Conservation (phyloP, 1,140 invertebrate genomes). For the Platorchestia sp. region DNA sequence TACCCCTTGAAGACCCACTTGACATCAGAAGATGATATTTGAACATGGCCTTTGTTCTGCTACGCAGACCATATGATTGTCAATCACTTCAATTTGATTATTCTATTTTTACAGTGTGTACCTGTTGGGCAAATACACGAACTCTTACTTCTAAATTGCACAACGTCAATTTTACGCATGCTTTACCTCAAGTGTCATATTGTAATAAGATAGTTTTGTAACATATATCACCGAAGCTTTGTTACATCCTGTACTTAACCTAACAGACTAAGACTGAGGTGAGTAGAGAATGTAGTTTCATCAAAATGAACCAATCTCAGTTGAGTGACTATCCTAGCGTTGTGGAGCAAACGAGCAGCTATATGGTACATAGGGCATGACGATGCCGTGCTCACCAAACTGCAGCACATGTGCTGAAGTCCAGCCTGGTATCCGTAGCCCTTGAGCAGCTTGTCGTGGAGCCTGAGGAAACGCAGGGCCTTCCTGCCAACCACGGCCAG, state of each 20-base stretch:
- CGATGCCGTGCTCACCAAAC: constrained; percentile 56
- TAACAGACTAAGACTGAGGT: background rate
- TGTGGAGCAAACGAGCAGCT: background rate
- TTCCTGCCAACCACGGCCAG: constrained; percentile 65
- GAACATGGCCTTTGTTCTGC: background rate
- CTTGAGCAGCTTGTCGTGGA: constrained; percentile 67
- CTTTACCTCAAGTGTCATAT: background rate
- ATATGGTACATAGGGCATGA: background rate
- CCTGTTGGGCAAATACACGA: background rate
- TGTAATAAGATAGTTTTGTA: background rate
- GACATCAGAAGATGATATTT: no score
- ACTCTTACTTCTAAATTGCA: background rate
- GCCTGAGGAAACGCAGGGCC: constrained; percentile 61
- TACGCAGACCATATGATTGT: background rate
- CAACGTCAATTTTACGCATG: background rate
- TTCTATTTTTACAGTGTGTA: background rate
- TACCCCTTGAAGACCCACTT: background rate
- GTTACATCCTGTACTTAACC: background rate
- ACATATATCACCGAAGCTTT: no score
- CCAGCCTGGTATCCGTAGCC: constrained; percentile 66
- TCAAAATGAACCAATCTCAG: background rate
- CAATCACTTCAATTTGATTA: background rate
- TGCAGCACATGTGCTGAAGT: constrained; percentile 63
- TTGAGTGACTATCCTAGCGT: background rate
- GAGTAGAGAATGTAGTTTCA: background rate